A percentile compares a stretch with the other conserved stretches of the same genome.
phyloP scores from a whole-genome alignment of 2,113 vertebrate species.

The Phasianus colchicus region DNA sequence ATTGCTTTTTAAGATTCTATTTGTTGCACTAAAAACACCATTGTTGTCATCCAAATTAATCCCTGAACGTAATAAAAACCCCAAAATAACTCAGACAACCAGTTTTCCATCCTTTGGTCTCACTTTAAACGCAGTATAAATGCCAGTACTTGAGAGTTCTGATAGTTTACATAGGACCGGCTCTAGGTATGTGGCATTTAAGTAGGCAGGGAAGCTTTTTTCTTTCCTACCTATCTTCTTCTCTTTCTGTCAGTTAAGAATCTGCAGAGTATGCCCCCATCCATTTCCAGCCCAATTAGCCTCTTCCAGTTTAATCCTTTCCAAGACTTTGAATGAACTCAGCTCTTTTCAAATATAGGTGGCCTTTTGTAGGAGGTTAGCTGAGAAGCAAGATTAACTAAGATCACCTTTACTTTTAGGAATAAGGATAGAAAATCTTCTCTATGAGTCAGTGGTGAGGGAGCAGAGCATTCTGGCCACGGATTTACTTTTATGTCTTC shows the following conservation, averaged over 20 bases:
- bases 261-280: neutral
- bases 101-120: slow-evolving; percentile 58
- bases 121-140: slow-evolving; percentile 36
- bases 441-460: neutral
- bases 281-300: neutral
- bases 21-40: slow-evolving; percentile 60
- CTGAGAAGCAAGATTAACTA: neutral
- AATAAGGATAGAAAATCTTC: neutral
- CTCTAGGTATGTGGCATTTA: neutral
- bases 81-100: slow-evolving; percentile 48
- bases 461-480: neutral
- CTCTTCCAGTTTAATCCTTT: neutral
- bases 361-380: neutral
- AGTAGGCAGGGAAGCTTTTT: neutral
- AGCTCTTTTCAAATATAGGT: neutral
- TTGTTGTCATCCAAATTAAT: slow-evolving; percentile 65
- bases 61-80: slow-evolving; percentile 61
- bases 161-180: slow-evolving; percentile 15
- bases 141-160: slow-evolving; percentile 16
- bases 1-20: slow-evolving; percentile 48
- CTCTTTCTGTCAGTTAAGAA: neutral
- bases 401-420: neutral
- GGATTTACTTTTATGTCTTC: neutral
- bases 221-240: neutral
- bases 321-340: neutral